Evolutionary conservation across 2,888 invertebrate genomes (phyloP).

Genomic region (Pandemis cinnamomeana): DNA sequence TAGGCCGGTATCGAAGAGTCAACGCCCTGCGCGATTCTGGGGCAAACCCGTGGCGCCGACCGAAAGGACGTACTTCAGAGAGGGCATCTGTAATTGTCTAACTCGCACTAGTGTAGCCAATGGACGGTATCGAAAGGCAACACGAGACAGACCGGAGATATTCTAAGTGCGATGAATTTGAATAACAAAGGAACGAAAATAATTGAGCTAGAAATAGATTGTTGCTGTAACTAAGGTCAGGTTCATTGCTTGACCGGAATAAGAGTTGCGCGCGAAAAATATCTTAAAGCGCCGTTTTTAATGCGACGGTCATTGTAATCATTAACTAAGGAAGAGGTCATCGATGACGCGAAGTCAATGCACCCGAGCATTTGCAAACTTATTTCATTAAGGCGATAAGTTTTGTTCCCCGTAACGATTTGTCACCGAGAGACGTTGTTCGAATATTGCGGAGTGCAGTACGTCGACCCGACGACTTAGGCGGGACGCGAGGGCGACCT

Average conservation of each 20-base stretch:
- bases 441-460: constrained; percentile 15
- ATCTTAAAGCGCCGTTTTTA: neutral
- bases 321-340: constrained; percentile 25
- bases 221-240: constrained; percentile 10
- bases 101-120: constrained; percentile 18
- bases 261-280: neutral
- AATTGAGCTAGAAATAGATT: constrained; percentile 19
- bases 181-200: constrained; percentile 15
- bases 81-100: constrained; percentile 40
- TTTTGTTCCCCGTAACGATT: constrained; percentile 29
- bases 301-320: constrained; percentile 8
- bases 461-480: constrained; percentile 32
- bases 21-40: constrained; percentile 45
- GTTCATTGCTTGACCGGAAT: constrained; percentile 3
- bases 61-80: constrained; percentile 60
- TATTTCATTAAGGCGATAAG: constrained; percentile 23
- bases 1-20: constrained; percentile 42
- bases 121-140: constrained; percentile 9
- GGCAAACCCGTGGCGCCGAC: constrained; percentile 50
- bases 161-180: constrained; percentile 5
- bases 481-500: constrained; percentile 38
- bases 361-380: constrained; percentile 25
- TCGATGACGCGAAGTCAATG: constrained; percentile 28
- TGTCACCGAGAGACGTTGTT: constrained; percentile 27
- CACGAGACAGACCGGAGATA: neutral